Evolutionary conservation across 2,888 invertebrate species (phyloP).

Genomic region (Drosophila trichaetosa): DNA sequence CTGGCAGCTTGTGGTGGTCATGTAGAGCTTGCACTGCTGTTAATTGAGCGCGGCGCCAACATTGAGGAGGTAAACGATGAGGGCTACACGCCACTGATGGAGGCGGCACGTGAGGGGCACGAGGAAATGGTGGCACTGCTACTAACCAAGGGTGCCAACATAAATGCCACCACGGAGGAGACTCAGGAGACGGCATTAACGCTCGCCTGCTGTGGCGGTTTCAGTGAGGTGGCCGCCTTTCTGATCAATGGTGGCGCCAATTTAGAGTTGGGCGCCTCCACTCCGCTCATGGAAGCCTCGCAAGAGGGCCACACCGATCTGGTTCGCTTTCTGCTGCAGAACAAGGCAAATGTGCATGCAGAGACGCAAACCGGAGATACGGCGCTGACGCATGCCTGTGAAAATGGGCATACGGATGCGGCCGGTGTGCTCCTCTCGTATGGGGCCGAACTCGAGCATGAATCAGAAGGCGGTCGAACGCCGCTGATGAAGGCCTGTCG

Average conservation of each 20-base stretch:
- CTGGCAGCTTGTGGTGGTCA: constrained; percentile 99
- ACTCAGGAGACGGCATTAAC: constrained; percentile 98
- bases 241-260: constrained; percentile 97
- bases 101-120: constrained; percentile 99
- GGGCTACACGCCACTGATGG: constrained; percentile 99
- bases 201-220: constrained; percentile 97
- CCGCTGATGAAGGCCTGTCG: constrained; percentile 99
- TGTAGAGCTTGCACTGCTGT: constrained; percentile 97
- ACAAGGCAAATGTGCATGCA: constrained; percentile 95
- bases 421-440: constrained; percentile 95
- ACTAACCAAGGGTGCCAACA: constrained; percentile 96
- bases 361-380: constrained; percentile 98
- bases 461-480: constrained; percentile 98
- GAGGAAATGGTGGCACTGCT: constrained; percentile 98
- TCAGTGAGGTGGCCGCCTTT: constrained; percentile 97
- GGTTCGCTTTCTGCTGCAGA: constrained; percentile 92
- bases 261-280: constrained; percentile 96
- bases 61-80: constrained; percentile 99
- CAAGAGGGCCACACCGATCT: constrained; percentile 98
- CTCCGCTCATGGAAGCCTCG: constrained; percentile 99
- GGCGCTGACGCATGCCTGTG: constrained; percentile 98
- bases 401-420: constrained; percentile 99
- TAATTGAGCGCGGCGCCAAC: constrained; percentile 98
- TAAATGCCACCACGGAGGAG: constrained; percentile 99
- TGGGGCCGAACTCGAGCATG: constrained; percentile 97